Conservation (phyloP, 2,888 invertebrate species). For the Maniola hyperantus region DNA sequence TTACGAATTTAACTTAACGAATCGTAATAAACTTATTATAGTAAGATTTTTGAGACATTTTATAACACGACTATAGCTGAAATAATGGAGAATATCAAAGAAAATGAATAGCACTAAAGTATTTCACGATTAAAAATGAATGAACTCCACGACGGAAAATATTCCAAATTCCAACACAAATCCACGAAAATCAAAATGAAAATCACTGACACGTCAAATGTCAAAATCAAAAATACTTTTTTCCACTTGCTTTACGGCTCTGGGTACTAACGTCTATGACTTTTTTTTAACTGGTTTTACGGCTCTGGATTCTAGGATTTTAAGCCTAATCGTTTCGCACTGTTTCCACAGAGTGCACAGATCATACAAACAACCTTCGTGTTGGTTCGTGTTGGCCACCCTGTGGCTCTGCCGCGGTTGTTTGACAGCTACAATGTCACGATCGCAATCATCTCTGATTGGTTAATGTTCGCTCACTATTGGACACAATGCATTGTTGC, state of each 20-base stretch:
- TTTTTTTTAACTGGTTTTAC: no score
- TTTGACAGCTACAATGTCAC: no score
- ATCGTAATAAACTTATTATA: constrained; percentile 14
- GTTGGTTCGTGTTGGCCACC: no score
- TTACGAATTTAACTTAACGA: constrained; percentile 23
- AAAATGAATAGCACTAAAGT: not conserved
- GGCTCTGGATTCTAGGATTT: no score
- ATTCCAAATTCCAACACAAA: constrained; percentile 28
- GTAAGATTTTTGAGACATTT: constrained; percentile 38
- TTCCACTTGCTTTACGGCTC: not conserved
- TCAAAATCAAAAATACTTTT: not conserved
- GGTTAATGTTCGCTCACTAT: no score
- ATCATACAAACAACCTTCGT: no score
- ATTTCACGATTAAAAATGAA: not conserved
- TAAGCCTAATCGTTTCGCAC: no score
- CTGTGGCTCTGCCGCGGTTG: no score
- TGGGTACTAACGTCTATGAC: not conserved
- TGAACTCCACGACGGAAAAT: constrained; percentile 28
- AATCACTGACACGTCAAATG: constrained; percentile 42
- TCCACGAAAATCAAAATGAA: not conserved
- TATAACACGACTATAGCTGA: constrained; percentile 24
- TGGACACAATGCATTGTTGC: no score
- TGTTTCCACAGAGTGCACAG: no score
- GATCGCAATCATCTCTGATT: no score
- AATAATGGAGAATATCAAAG: not conserved